phyloP scores from a whole-genome alignment of 2,888 invertebrate species.

The Melolontha melolontha region DNA sequence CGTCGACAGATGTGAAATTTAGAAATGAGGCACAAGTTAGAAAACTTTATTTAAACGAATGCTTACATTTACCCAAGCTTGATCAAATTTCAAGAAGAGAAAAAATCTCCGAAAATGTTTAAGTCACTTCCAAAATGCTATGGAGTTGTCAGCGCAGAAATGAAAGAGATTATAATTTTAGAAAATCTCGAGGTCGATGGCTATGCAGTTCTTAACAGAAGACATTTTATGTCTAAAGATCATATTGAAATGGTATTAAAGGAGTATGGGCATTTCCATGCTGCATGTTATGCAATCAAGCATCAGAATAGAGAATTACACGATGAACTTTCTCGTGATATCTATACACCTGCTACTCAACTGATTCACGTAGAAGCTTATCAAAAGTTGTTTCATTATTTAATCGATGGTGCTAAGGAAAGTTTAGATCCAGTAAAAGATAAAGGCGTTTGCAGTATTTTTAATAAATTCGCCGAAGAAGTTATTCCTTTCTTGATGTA shows the following conservation, averaged over 20 bases:
- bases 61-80: conserved; percentile 49
- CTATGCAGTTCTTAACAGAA: conserved; percentile 48
- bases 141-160: conserved; percentile 34
- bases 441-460: background rate
- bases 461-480: conserved; percentile 19
- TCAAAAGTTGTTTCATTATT: background rate
- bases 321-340: conserved; percentile 43
- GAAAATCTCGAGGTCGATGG: conserved; percentile 52
- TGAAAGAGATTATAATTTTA: conserved; percentile 50
- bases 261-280: conserved; percentile 54
- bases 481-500: conserved; percentile 25
- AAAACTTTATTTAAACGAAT: conserved; percentile 48
- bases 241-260: conserved; percentile 53
- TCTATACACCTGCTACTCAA: conserved; percentile 4
- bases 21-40: background rate
- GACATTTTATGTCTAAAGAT: conserved; percentile 50
- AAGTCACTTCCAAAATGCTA: conserved; percentile 48
- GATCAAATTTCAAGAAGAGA: conserved; percentile 47
- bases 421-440: conserved; percentile 11
- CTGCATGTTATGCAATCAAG: conserved; percentile 52
- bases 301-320: conserved; percentile 47
- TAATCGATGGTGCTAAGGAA: conserved; percentile 9
- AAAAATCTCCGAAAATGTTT: conserved; percentile 44
- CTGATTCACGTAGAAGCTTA: background rate
- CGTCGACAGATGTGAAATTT: conserved; percentile 14